A percentile compares a stretch with the other conserved stretches of the same genome.
These are phyloP conservation scores for Cololabis saira DNA, from an alignment of 2,113 vertebrate genomes.

Conservation along the genomic window DNA sequence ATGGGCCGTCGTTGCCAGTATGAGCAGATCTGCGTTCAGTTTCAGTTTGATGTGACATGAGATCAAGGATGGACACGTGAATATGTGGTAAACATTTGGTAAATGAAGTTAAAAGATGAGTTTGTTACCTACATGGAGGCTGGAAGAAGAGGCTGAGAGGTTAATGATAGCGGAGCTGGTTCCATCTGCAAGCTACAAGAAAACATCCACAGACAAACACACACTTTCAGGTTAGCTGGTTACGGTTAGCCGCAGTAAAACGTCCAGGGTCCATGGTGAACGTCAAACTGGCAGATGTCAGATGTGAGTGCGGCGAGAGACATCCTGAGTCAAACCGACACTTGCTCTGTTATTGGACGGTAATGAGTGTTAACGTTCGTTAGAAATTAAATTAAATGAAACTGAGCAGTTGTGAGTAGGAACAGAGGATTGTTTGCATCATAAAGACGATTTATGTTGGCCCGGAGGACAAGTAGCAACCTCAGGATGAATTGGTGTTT, in stretches of 20 bases:
- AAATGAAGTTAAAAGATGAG: constrained; percentile 26
- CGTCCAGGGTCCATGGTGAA: not conserved
- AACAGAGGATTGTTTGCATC: too few species aligned
- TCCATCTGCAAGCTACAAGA: constrained; percentile 81
- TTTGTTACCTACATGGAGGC: constrained; percentile 91
- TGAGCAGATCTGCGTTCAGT: constrained; percentile 34
- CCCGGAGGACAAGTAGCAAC: too few species aligned
- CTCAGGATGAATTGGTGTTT: too few species aligned
- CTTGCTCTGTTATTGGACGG: too few species aligned
- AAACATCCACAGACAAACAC: constrained; percentile 28
- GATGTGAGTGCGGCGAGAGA: too few species aligned
- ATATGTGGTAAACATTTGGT: not conserved
- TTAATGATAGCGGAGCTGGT: constrained; percentile 90
- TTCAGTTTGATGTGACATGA: not conserved
- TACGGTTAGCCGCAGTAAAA: constrained; percentile 22
- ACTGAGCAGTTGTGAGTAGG: too few species aligned
- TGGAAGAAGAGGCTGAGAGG: constrained; percentile 83
- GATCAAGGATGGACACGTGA: not conserved
- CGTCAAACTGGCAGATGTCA: too few species aligned
- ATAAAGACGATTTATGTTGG: too few species aligned
- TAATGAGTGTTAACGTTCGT: too few species aligned
- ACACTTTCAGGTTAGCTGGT: constrained; percentile 46
- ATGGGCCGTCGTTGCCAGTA: constrained; percentile 37
- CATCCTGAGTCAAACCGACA: too few species aligned
- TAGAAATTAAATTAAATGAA: too few species aligned